Evolutionary conservation across 2,797 vertebrate species (phyloP), one percentile per base, ranked within the genome.

Genomic region (Notolabrus celidotus): DNA sequence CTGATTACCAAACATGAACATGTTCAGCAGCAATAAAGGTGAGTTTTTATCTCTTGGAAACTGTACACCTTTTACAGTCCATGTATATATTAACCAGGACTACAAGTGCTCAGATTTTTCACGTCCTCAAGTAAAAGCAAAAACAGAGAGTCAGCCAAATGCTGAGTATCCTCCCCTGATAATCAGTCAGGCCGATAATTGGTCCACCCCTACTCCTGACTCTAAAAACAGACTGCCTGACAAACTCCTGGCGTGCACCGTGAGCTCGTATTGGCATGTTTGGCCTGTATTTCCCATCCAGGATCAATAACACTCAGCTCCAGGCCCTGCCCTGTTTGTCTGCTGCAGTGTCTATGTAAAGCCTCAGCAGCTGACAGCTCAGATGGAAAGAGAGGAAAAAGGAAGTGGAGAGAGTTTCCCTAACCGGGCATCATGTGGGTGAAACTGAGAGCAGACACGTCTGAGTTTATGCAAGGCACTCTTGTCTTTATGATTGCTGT

Each of bases 331-430:
- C n/a, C 43, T n/a, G 41, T 55, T 20, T 23, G 31, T 38, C 36
- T 19, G 42, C 0, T 58, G 11, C 29, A 20, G 16, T 5, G 14
- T 38, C 22, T 10, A 7, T 49, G 58, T 41, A 27, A 3, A 54
- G 47, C 38, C 33, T 29, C 23, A 5, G 53, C 16, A 17, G 67
- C 60, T 11, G 17, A 22, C 17, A 2, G 1, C n/a, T 34, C 9
- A 4, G 10, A 27, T 49, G 22, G 34, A 68, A 62, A 65, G 16
- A 69, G 31, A 46, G 51, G 54, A 76, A 88, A 19, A 41, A 56
- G 45, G 84, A 89, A 84, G 74, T 74, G 31, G 50, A 29, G 66
- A 79, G 25, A 67, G 71, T 87, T 84, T 76, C 83, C 54, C 19
- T 15, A 58, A 72, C 71, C 34, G 23, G 20, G 2, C 5, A 11